A percentile compares a stretch with the other conserved stretches of the same genome.
phyloP scores from a whole-genome alignment of 2,113 vertebrate species.

The Rhynchopsitta pachyrhyncha region DNA sequence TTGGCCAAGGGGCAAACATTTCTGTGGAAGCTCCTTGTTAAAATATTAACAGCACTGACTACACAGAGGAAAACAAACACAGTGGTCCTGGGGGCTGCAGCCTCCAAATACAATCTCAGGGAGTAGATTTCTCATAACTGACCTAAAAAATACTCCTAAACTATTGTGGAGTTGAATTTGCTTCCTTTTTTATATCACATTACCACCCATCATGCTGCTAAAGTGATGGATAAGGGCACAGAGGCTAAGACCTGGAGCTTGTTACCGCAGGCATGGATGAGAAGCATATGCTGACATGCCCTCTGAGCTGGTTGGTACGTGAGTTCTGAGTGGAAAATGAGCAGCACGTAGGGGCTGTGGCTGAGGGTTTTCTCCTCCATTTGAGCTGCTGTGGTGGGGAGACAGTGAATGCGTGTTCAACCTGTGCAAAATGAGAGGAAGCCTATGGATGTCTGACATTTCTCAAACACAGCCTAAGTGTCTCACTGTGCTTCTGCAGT shows the following conservation, averaged over 20 bases:
- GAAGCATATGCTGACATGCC: not conserved
- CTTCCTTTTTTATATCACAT: not conserved
- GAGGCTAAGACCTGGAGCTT: not conserved
- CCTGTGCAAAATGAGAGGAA: not conserved
- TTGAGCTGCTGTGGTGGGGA: not conserved
- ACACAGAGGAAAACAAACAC: slow-evolving; percentile 6
- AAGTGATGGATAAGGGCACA: not conserved
- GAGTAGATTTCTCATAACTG: not conserved
- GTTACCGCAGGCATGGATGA: not conserved
- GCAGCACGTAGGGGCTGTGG: not conserved
- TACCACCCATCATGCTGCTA: not conserved
- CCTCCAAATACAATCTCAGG: not conserved
- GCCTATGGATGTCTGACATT: not conserved
- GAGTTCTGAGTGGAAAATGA: not conserved
- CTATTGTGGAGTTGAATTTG: not conserved
- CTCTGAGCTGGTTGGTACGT: not conserved
- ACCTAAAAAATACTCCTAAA: not conserved
- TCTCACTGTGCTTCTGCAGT: not conserved
- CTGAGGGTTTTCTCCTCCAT: not conserved
- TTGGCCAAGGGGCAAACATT: slow-evolving; percentile 43
- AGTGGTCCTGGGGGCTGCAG: not conserved
- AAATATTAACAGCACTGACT: slow-evolving; percentile 56
- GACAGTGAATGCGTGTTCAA: not conserved
- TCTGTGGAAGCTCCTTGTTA: slow-evolving; percentile 46
- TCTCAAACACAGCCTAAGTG: not conserved